Percentiles rank a stretch among this genome's conserved stretches.
Evolutionary conservation across 2,113 vertebrate genomes (phyloP).

Genomic region (Dromiciops gliroides): DNA sequence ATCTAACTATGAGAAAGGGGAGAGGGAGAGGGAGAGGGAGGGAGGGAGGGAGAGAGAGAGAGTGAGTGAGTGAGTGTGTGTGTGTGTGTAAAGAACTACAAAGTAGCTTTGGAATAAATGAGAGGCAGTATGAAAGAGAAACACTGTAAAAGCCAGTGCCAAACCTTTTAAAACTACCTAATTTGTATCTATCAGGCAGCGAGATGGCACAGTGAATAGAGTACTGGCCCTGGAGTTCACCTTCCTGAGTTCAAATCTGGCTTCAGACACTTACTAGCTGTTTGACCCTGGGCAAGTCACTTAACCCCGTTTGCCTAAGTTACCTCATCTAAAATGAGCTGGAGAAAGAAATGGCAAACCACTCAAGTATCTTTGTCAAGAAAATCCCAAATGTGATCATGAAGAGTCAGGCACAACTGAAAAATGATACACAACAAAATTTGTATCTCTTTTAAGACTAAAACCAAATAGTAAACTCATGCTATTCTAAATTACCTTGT

Average conservation of each 20-base stretch:
- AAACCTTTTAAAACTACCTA: neutral
- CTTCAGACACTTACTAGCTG: neutral
- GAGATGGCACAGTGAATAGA: neutral
- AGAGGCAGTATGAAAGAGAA: neutral
- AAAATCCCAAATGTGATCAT: neutral
- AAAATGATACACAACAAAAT: neutral
- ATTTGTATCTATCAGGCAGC: neutral
- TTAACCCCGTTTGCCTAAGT: neutral
- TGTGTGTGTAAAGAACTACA: neutral
- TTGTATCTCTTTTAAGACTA: neutral
- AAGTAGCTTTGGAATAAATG: neutral
- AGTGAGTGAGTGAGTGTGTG: too few species aligned
- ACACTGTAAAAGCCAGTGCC: neutral
- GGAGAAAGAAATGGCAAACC: neutral
- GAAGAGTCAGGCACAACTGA: neutral
- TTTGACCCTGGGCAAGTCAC: neutral
- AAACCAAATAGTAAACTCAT: neutral
- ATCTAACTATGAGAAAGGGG: neutral
- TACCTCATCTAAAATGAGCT: neutral
- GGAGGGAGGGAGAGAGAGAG: too few species aligned
- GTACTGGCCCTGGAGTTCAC: neutral
- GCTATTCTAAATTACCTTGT: neutral
- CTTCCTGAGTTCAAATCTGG: neutral
- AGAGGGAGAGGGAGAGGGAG: too few species aligned
- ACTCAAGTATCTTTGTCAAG: neutral